These are phyloP conservation scores for Eupeodes luniger DNA, from an alignment of 2,888 invertebrate genomes.

Conservation along the genomic window DNA sequence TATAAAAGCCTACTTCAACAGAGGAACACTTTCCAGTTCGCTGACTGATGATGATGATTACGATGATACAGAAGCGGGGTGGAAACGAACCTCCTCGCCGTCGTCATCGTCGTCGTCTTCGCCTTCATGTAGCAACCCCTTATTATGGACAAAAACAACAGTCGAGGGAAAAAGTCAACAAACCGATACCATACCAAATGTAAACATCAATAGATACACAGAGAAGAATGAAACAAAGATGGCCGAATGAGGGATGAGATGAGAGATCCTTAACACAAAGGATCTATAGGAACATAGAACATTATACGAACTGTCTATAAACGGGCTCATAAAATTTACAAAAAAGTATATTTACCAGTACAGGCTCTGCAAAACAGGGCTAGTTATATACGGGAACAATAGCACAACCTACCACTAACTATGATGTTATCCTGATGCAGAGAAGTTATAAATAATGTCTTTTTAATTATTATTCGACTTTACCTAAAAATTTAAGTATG, in stretches of 20 bases:
- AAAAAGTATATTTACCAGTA: not conserved
- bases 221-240: slow-evolving; percentile 20
- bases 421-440: slow-evolving; percentile 15
- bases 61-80: slow-evolving; percentile 38
- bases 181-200: slow-evolving; percentile 47
- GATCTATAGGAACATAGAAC: not conserved
- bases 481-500: slow-evolving; percentile 33
- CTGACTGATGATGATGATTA: slow-evolving; percentile 46
- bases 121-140: slow-evolving; percentile 24
- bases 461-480: slow-evolving; percentile 47
- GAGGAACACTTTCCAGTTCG: slow-evolving; percentile 69
- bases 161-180: slow-evolving; percentile 64
- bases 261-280: slow-evolving; percentile 26
- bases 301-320: not conserved
- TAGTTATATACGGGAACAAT: not conserved
- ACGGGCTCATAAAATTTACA: not conserved
- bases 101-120: slow-evolving; percentile 4
- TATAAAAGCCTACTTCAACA: slow-evolving; percentile 36
- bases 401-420: not conserved
- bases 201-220: slow-evolving; percentile 35
- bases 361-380: no score
- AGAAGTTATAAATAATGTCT: not conserved
- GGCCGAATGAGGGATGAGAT: slow-evolving; percentile 7
- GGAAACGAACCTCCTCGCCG: slow-evolving; percentile 22
- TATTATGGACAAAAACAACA: slow-evolving; percentile 53